Evolutionary conservation across 2,113 vertebrate species (phyloP), one percentile per base, ranked within the genome.

Genomic region (Pterocles orientalis): DNA sequence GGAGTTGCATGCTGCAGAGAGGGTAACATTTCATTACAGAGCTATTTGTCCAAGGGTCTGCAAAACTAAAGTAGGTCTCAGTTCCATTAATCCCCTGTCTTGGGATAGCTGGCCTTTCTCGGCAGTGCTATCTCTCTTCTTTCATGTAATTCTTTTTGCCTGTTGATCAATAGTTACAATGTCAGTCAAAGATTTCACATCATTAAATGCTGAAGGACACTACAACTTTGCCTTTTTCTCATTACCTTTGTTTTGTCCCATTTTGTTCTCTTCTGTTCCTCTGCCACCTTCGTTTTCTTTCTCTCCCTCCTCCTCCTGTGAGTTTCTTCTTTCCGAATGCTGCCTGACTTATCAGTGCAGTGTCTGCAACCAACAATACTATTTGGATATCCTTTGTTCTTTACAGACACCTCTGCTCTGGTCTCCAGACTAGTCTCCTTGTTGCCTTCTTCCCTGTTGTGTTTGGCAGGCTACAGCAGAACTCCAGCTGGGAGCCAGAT

Each of bases 331-430:
- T 88, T 77, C 61, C 53, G 72, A 72, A 87, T 65, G 69, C 73
- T 72, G 51, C 73, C 84, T 82, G 84, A 76, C 53, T 86, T 88
- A 93, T n/a, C 86, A 94, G 72, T 34, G 56, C 71, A 36, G 39
- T 43, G 60, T 91, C 93, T 96, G 84, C 65, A 79, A 87, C 76
- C 79, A 83, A 21, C 58, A 83, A 50, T 73, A 47, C 58, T 92
- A 16, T 91, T 91, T 87, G 70, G 78, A 57, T 76, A 85, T 87
- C 41, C 68, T 96, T 97, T 96, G 81, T 95, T 95, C 91, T 85
- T 92, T 89, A 81, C 77, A 94, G 89, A 91, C 72, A 93, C 62
- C 79, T 86, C 28, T 1, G 2, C 82, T 95, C 68, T 96, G 77
- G 95, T 91, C 87, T 92, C 41, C 78, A 91, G 70, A 85, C 72